Conservation (phyloP, 2,888 invertebrate species). For the Caenorhabditis afra region DNA sequence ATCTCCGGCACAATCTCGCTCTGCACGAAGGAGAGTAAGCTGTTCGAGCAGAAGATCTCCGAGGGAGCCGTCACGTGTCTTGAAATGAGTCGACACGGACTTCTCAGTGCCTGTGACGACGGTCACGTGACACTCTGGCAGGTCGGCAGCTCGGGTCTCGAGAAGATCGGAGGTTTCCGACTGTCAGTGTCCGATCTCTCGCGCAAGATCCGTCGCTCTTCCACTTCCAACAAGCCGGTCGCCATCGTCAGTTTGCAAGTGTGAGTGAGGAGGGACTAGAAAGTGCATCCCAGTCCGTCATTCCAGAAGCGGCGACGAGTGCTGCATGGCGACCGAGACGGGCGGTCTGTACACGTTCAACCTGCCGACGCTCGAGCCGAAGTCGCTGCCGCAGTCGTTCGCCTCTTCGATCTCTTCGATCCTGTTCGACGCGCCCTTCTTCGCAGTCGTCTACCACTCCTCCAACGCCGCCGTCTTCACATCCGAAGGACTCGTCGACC, state of each 20-base stretch:
- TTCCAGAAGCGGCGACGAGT: slow-evolving; percentile 46
- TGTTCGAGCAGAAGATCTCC: slow-evolving; percentile 31
- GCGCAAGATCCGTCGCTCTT: slow-evolving; percentile 45
- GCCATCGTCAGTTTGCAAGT: slow-evolving; percentile 49
- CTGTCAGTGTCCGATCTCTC: slow-evolving; percentile 50
- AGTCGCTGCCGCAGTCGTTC: slow-evolving; percentile 25
- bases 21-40: slow-evolving; percentile 32
- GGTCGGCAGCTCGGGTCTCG: slow-evolving; percentile 19
- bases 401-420: slow-evolving; percentile 42
- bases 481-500: slow-evolving; percentile 38
- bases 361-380: slow-evolving; percentile 39
- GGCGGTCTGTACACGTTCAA: slow-evolving; percentile 47
- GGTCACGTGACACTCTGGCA: slow-evolving; percentile 44
- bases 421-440: slow-evolving; percentile 29
- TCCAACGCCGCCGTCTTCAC: slow-evolving; percentile 31
- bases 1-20: slow-evolving; percentile 48
- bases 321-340: slow-evolving; percentile 52
- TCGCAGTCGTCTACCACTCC: slow-evolving; percentile 43
- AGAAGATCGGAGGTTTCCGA: slow-evolving; percentile 14
- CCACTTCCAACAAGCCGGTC: slow-evolving; percentile 41
- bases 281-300: neutral
- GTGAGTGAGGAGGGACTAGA: slow-evolving; percentile 20
- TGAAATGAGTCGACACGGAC: slow-evolving; percentile 40
- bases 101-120: slow-evolving; percentile 42
- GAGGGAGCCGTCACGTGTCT: slow-evolving; percentile 46